These are phyloP conservation scores for Eumeta japonica DNA, from an alignment of 1,140 invertebrate genomes.

Conservation along the genomic window DNA sequence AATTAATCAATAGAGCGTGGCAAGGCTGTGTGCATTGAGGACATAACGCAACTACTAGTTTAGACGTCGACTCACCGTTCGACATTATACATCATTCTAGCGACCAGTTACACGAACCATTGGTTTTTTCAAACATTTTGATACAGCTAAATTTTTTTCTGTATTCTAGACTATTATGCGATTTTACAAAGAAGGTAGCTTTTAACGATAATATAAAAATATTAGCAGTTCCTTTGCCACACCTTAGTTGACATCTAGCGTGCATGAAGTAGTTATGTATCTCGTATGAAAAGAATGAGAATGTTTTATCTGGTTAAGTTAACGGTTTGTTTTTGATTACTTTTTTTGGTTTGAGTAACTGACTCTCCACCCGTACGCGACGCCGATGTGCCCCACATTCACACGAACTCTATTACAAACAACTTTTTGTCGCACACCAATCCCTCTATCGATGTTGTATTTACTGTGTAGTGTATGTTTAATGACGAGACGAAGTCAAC, in stretches of 20 bases:
- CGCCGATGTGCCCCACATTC: too few relatives aligned
- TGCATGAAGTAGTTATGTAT: conserved; percentile 40
- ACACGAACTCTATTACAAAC: too few relatives aligned
- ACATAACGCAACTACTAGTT: conserved; percentile 52
- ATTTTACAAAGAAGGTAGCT: conserved; percentile 35
- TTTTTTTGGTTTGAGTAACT: too few relatives aligned
- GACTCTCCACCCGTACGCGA: too few relatives aligned
- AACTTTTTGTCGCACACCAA: too few relatives aligned
- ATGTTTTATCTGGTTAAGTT: too few relatives aligned
- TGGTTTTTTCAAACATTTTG: conserved; percentile 23
- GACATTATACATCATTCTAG: conserved; percentile 50
- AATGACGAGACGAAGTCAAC: too few relatives aligned
- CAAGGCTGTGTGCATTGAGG: conserved; percentile 67
- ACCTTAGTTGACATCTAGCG: conserved; percentile 51
- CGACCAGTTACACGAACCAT: conserved; percentile 41
- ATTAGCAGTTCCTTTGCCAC: conserved; percentile 55
- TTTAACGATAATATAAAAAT: conserved; percentile 31
- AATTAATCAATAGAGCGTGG: conserved; percentile 64
- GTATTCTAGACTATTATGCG: too few relatives aligned
- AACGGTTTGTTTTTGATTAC: too few relatives aligned
- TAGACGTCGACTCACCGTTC: conserved; percentile 48
- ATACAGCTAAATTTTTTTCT: not conserved
- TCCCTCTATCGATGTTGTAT: too few relatives aligned
- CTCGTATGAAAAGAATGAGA: too few relatives aligned
- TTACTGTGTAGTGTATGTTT: too few relatives aligned